Evolutionary conservation across 2,888 invertebrate species (phyloP).

Genomic region (Sphaerophoria taeniata): DNA sequence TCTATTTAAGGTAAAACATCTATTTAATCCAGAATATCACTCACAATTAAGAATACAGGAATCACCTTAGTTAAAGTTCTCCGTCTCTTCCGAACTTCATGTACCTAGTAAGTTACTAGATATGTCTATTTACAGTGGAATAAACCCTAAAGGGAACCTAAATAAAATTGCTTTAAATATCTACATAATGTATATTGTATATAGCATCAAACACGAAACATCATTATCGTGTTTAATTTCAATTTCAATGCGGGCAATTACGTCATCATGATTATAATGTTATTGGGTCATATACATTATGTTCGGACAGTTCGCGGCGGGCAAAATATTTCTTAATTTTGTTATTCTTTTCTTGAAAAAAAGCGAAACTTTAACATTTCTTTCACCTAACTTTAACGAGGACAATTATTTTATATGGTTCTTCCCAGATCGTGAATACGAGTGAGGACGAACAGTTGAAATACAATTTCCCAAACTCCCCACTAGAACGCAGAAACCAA

Average conservation of each 20-base stretch:
- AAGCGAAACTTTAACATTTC: slow-evolving; percentile 45
- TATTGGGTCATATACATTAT: slow-evolving; percentile 25
- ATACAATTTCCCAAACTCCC: slow-evolving; percentile 13
- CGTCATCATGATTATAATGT: slow-evolving; percentile 15
- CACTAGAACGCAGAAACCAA: neutral
- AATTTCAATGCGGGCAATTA: neutral
- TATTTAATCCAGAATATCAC: no score
- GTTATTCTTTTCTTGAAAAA: slow-evolving; percentile 41
- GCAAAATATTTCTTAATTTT: slow-evolving; percentile 53
- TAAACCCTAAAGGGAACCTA: no score
- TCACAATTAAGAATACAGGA: no score
- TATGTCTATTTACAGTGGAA: no score
- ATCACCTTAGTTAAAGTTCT: no score
- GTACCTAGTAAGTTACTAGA: no score
- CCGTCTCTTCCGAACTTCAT: no score
- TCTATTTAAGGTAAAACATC: no score
- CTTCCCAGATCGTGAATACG: neutral
- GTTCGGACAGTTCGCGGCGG: slow-evolving; percentile 20
- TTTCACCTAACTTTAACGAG: slow-evolving; percentile 41
- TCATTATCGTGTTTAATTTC: slow-evolving; percentile 10
- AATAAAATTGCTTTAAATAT: neutral
- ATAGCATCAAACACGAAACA: neutral
- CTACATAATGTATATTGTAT: no score
- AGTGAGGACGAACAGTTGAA: slow-evolving; percentile 8
- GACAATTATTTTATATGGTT: slow-evolving; percentile 44